phyloP scores from a whole-genome alignment of 1,140 invertebrate genomes.

The Steinernema khuongi region DNA sequence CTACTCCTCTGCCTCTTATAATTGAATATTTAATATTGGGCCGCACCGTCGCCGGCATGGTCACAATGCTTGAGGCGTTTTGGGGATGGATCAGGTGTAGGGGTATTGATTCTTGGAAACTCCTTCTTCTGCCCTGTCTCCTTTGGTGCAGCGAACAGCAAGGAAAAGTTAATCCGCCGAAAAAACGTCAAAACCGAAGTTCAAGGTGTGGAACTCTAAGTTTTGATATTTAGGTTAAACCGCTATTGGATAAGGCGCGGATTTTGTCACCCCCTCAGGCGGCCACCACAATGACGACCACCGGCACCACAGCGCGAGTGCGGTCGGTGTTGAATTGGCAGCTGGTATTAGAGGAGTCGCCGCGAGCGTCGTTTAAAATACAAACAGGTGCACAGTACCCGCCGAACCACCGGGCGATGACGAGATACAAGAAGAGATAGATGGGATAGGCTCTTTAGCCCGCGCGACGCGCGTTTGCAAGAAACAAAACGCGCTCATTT shows the following conservation, averaged over 20 bases:
- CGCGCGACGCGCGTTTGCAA: not conserved
- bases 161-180: too few species aligned
- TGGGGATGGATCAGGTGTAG: not conserved
- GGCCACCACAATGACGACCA: not conserved
- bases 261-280: not conserved
- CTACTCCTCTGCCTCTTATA: conserved; percentile 6
- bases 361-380: conserved; percentile 10
- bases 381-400: conserved; percentile 14
- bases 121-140: not conserved
- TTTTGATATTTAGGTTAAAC: conserved; percentile 11
- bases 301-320: not conserved
- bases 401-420: not conserved
- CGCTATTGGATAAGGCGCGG: not conserved
- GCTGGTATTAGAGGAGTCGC: conserved; percentile 15
- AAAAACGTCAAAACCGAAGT: too few species aligned
- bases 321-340: not conserved
- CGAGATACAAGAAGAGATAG: not conserved
- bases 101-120: not conserved
- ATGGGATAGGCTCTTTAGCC: not conserved
- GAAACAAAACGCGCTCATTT: conserved; percentile 5
- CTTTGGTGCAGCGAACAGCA: too few species aligned
- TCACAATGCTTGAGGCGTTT: not conserved
- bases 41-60: not conserved
- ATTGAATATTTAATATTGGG: conserved; percentile 13
- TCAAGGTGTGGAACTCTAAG: too few species aligned